Base-by-base conservation (phyloP, 2,113 vertebrate genomes). In the Ochotona princeps region DNA sequence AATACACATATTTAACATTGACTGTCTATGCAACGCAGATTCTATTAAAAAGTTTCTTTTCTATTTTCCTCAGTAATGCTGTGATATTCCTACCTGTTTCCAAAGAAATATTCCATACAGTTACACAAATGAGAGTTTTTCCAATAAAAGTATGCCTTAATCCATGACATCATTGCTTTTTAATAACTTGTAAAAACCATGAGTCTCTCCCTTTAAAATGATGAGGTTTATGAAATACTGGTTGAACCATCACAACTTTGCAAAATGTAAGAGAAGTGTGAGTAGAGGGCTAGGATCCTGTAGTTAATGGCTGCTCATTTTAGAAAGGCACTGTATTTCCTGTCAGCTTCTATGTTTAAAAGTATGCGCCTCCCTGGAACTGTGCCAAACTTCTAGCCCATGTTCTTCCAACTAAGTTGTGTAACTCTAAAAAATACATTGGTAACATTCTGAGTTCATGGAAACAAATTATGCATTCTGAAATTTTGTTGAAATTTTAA, bases 401-500 rank as follows among this genome's bases (percentile, higher is more conserved):
- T 60, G 32, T 15, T 87, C 49, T 84, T 92, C 60, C 9, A 18
- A n/a, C 66, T 74, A 47, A 25, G 6, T 63, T 61, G 1, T 76
- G 18, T 11, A 87, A 30, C 38, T 60, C 54, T 93, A 69, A 67
- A 35, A 93, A 57, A 91, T 66, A 73, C 26, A 78, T 17, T 65
- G 15, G n/a, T 35, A 78, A 57, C 25, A 78, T 95, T 94, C 38
- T 69, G 61, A 89, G 44, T 79, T 13, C 44, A 74, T 7, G 60
- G 30, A 76, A 91, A 65, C 21, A 82, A 92, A 63, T 15, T 38
- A 38, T 26, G 25, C 57, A 94, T 17, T 51, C 35, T 86, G 17
- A 80, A 95, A 87, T 61, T 91, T 85, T 63, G 38, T 60, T 86
- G 74, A 79, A 82, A 74, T 67, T 69, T 66, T 23, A 23, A 91